Evolutionary conservation across 2,888 invertebrate genomes (phyloP).

Genomic region (Ichneumoninae sp.): DNA sequence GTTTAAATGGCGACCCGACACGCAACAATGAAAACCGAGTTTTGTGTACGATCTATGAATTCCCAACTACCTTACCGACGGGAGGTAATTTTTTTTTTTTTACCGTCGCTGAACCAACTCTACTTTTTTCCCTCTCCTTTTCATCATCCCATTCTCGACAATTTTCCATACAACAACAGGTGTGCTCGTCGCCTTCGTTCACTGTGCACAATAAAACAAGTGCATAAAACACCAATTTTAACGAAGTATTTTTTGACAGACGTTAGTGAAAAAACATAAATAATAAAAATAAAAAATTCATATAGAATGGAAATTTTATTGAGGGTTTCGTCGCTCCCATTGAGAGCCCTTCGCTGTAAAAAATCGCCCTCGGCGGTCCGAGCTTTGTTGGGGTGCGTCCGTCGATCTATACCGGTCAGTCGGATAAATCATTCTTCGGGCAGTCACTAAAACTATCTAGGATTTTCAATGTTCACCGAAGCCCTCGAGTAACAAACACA

Average conservation of each 20-base stretch:
- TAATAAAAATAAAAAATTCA: background rate
- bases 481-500: background rate
- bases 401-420: background rate
- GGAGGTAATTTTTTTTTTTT: background rate
- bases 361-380: constrained; percentile 3
- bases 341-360: background rate
- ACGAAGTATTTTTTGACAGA: background rate
- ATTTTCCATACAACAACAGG: background rate
- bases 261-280: background rate
- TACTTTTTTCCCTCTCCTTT: background rate
- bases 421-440: background rate
- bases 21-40: background rate
- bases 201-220: background rate
- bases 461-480: background rate
- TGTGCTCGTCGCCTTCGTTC: background rate
- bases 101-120: background rate
- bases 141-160: background rate
- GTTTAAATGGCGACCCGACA: background rate
- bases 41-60: background rate
- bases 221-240: background rate
- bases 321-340: background rate
- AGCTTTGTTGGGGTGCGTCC: constrained; percentile 4
- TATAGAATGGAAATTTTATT: background rate
- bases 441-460: background rate
- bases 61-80: background rate